These are phyloP conservation scores for Resseliella maxima DNA, from an alignment of 2,888 invertebrate genomes.

Conservation along the genomic window DNA sequence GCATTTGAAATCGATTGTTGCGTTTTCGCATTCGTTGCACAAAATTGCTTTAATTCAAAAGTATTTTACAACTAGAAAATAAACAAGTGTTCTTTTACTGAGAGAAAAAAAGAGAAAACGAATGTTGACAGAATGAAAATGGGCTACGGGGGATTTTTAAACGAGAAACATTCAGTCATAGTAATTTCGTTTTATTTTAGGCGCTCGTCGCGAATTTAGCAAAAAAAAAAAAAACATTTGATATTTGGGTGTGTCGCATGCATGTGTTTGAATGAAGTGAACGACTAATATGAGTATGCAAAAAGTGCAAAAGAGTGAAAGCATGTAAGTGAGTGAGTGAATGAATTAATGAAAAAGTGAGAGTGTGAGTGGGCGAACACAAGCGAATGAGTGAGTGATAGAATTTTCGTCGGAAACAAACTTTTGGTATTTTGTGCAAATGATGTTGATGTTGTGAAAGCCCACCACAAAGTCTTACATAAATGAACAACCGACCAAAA, in stretches of 20 bases:
- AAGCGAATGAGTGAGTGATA: background rate
- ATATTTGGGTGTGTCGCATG: background rate
- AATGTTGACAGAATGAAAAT: background rate
- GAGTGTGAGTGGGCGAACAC: too few relatives aligned
- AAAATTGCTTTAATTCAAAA: background rate
- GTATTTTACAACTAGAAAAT: background rate
- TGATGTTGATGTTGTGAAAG: background rate
- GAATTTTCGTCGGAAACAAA: background rate
- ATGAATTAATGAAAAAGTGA: background rate
- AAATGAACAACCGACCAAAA: too few relatives aligned
- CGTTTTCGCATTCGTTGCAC: slow-evolving; percentile 25
- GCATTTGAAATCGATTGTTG: slow-evolving; percentile 28
- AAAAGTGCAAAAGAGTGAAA: too few relatives aligned
- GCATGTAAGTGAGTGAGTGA: background rate
- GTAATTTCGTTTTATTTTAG: background rate
- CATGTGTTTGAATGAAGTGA: too few relatives aligned
- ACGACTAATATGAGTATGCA: too few relatives aligned
- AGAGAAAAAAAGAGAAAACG: background rate
- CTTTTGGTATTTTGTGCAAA: slow-evolving; percentile 18
- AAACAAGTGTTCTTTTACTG: background rate
- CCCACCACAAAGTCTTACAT: slow-evolving; percentile 35
- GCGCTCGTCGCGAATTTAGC: background rate
- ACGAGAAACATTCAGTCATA: background rate
- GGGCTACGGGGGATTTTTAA: background rate
- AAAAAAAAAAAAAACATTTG: background rate